Base-by-base conservation (phyloP, 2,888 invertebrate species). In the Catocala fraxini region DNA sequence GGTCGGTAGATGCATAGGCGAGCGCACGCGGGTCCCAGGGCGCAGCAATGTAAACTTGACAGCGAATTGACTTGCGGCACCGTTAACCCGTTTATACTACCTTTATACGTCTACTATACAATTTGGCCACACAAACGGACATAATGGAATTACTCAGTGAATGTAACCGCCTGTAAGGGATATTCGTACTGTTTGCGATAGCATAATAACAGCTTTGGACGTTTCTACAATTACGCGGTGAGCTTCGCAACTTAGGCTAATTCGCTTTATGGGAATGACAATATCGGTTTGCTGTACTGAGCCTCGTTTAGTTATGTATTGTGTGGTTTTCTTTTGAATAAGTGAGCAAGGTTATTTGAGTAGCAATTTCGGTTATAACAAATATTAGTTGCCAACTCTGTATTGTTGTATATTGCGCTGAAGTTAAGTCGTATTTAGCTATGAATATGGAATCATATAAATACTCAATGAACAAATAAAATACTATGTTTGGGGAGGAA, bases 31-130 rank as follows among this genome's bases (percentile, higher is more conserved):
- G 51, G 61, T 74, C 74, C 68, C 71, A 48, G 11, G 59, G 71
- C 77, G 73, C 69, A 59, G 66, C 60, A 54, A 63, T 76, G 81
- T 80, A 85, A 89, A 90, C 88, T 81, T 68, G 90, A 89, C 90
- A 86, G 78, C 34, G 67, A 84, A 90, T 82, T 85, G 90, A 90
- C 89, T 86, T 72, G 79, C 61, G 73, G 72, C 70, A 55, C 39
- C 41, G 45, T 67, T 85, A 85, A 84, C 78, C 64, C 47, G 76
- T 76, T 87, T 83, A 84, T 67, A 56, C 65, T 68, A 65, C 58
- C 63, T 73, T 71, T 73, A 71, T 65, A 70, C 71, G 65, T 67
- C 51, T 59, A 33, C 42, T 59, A 54, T 71, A 70, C 58, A 72
- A 65, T 70, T 72, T 65, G 39, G 59, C 43, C 58, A 59, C 59